Percentiles rank a stretch among this genome's conserved stretches.
These are phyloP conservation scores for Gymnoscopelus microlampas DNA, from an alignment of 2,797 vertebrate genomes.

Conservation along the genomic window DNA sequence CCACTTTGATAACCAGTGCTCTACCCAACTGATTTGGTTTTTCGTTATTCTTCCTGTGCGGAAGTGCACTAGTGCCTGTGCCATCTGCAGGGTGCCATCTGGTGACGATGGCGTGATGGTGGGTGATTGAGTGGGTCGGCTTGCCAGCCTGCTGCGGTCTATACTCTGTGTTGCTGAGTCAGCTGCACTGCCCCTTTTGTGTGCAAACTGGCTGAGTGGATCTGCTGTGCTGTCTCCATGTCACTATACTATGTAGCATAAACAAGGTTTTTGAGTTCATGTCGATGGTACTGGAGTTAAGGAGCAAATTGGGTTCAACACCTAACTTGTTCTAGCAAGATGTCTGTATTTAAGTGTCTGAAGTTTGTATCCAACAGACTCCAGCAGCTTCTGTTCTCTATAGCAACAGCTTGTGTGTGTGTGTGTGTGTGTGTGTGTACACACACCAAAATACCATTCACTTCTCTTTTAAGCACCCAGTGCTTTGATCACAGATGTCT, in stretches of 20 bases:
- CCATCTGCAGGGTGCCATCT: conserved; percentile 58
- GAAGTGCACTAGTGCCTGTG: conserved; percentile 25
- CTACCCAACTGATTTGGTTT: not conserved
- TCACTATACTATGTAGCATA: not conserved
- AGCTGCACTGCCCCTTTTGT: not conserved
- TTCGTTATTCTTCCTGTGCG: conserved; percentile 5
- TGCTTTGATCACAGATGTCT: conserved; percentile 20
- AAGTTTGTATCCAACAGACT: not conserved
- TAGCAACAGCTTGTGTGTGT: no score
- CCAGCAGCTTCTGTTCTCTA: not conserved
- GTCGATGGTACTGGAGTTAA: not conserved
- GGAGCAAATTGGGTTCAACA: not conserved
- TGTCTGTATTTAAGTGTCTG: not conserved
- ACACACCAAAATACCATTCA: not conserved
- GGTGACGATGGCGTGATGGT: conserved; percentile 19
- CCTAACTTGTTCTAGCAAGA: no score
- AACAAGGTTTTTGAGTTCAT: not conserved
- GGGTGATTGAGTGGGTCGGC: conserved; percentile 26
- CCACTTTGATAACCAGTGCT: not conserved
- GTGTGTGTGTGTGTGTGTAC: not conserved
- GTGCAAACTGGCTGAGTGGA: not conserved
- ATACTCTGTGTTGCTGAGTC: conserved; percentile 7
- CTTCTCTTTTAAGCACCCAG: not conserved
- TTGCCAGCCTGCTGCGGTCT: not conserved
- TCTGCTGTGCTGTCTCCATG: not conserved